Evolutionary conservation across 2,797 vertebrate species (phyloP).

Genomic region (Fistularia tabacaria): DNA sequence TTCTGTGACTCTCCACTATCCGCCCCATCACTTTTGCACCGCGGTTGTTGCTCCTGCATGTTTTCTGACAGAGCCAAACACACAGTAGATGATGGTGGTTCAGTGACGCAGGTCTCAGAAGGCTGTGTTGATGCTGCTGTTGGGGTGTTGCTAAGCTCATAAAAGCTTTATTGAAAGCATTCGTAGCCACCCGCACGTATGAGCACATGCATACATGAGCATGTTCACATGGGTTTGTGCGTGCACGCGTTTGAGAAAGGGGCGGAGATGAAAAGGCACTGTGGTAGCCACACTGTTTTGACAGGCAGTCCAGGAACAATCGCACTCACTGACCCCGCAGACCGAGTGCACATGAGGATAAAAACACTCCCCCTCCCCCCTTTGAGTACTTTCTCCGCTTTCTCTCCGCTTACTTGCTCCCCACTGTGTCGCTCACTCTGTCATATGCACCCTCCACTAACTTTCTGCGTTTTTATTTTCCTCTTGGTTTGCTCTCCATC

Average conservation of each 20-base stretch:
- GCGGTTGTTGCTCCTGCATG: constrained; percentile 34
- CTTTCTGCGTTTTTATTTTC: constrained; percentile 21
- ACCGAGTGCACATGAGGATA: constrained; percentile 69
- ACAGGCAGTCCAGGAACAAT: constrained; percentile 71
- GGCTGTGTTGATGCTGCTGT: constrained; percentile 37
- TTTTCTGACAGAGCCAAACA: constrained; percentile 35
- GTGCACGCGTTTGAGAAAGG: not conserved
- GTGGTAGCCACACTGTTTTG: constrained; percentile 69
- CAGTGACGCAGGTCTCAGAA: constrained; percentile 60
- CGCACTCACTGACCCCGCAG: constrained; percentile 74
- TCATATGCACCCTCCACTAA: constrained; percentile 27
- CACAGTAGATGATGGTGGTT: constrained; percentile 34
- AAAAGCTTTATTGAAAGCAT: constrained; percentile 14
- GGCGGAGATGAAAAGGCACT: constrained; percentile 45
- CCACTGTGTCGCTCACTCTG: constrained; percentile 43
- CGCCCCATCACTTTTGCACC: constrained; percentile 8
- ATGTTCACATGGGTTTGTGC: constrained; percentile 29
- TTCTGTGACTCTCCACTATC: constrained; percentile 14
- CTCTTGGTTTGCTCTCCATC: constrained; percentile 4
- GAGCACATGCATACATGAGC: constrained; percentile 28
- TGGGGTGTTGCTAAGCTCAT: constrained; percentile 37
- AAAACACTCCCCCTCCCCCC: constrained; percentile 53
- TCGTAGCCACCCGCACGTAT: not conserved
- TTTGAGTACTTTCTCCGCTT: constrained; percentile 39
- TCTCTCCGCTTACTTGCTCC: constrained; percentile 30